Conservation (phyloP, 2,888 invertebrate species). For the Standfussiana lucernea region DNA sequence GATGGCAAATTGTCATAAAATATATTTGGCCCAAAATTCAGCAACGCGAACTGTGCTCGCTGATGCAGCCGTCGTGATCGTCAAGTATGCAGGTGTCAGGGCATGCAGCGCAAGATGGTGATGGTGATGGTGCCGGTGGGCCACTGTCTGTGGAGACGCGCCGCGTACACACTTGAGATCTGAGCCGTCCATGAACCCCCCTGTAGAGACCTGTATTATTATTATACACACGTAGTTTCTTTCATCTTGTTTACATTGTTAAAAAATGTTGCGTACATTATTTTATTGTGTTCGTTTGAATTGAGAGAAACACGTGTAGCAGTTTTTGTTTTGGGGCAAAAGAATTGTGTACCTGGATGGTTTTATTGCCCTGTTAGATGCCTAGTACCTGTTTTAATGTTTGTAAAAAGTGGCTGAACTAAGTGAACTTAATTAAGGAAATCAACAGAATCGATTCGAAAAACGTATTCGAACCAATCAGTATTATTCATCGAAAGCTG, state of each 20-base stretch:
- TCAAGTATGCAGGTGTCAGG: too few species aligned
- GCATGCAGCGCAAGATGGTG: too few species aligned
- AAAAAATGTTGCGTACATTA: slow-evolving; percentile 6
- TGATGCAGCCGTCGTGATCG: too few species aligned
- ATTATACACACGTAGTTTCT: neutral
- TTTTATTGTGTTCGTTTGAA: neutral
- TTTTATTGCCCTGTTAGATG: slow-evolving; percentile 6
- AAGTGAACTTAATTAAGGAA: neutral
- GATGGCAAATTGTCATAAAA: too few species aligned
- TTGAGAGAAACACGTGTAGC: neutral
- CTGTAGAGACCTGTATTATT: too few species aligned
- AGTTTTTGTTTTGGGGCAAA: slow-evolving; percentile 2
- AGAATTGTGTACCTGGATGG: neutral
- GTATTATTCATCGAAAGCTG: neutral
- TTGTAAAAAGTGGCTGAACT: neutral
- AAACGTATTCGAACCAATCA: neutral
- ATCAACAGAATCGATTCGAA: neutral
- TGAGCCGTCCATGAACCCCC: too few species aligned
- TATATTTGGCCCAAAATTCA: too few species aligned
- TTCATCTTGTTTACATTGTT: neutral
- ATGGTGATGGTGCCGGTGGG: too few species aligned
- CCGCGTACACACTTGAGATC: too few species aligned
- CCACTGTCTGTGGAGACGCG: too few species aligned
- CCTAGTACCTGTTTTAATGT: neutral
- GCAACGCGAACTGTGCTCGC: too few species aligned